Conservation (phyloP, 2,888 invertebrate genomes). For the Plagodis pulveraria region DNA sequence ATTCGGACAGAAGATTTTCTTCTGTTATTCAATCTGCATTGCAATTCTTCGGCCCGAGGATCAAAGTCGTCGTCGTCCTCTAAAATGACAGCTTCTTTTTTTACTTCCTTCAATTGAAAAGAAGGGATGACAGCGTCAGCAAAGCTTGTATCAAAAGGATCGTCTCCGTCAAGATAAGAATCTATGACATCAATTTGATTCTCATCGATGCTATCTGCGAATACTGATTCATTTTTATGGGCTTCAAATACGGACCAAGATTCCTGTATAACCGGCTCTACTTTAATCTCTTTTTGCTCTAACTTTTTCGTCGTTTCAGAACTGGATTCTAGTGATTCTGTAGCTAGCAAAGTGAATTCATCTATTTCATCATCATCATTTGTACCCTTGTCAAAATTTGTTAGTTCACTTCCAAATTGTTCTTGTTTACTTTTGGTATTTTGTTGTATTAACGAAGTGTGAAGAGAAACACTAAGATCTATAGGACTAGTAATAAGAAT, state of each 20-base stretch:
- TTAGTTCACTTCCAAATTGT: background rate
- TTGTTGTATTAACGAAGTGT: conserved; percentile 81
- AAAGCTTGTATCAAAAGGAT: conserved; percentile 95
- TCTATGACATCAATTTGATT: conserved; percentile 75
- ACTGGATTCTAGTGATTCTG: conserved; percentile 88
- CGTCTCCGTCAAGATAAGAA: conserved; percentile 86
- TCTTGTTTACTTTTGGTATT: conserved; percentile 40
- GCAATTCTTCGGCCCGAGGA: conserved; percentile 87
- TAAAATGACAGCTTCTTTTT: conserved; percentile 67
- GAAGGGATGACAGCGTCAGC: conserved; percentile 89
- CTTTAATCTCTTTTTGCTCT: conserved; percentile 67
- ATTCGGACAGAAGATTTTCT: conserved; percentile 84
- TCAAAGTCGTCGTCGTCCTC: conserved; percentile 86
- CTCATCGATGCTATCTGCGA: conserved; percentile 76
- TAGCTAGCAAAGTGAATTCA: conserved; percentile 91
- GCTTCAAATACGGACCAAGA: conserved; percentile 89
- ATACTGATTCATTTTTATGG: conserved; percentile 73
- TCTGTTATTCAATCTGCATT: conserved; percentile 67
- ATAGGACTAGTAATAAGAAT: conserved; percentile 88
- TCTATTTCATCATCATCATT: conserved; percentile 88
- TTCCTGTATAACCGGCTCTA: conserved; percentile 76
- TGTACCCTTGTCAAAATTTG: background rate
- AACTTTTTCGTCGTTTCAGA: conserved; percentile 73
- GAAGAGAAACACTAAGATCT: conserved; percentile 88
- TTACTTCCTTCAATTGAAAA: conserved; percentile 65